These are phyloP conservation scores for Columba livia DNA, from an alignment of 2,113 vertebrate species.

Conservation along the genomic window DNA sequence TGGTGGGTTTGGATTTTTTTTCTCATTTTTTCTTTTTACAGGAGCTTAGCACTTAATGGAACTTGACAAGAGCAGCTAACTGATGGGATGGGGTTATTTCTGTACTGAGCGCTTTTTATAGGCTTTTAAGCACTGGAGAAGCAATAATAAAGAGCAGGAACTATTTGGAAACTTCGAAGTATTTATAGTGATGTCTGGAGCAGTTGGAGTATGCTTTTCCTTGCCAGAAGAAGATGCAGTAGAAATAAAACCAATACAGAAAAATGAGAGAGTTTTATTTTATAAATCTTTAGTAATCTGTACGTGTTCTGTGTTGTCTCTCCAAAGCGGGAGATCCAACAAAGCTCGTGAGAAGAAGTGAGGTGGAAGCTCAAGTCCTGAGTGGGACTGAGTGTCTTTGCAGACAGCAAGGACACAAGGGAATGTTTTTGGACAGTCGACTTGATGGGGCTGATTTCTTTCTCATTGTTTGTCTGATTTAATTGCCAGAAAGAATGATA, in stretches of 20 bases:
- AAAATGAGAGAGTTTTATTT: background rate
- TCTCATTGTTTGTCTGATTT: constrained; percentile 10
- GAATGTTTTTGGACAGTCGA: background rate
- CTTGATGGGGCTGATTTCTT: background rate
- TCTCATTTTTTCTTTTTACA: background rate
- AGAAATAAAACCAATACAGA: background rate
- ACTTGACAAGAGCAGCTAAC: background rate
- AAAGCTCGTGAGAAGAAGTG: background rate
- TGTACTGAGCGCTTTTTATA: background rate
- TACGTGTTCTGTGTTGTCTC: background rate
- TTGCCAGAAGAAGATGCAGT: background rate
- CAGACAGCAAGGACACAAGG: background rate
- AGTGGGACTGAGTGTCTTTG: background rate
- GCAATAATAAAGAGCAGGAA: background rate
- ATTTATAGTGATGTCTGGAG: background rate
- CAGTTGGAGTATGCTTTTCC: background rate
- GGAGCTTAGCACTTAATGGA: background rate
- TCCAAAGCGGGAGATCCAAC: background rate
- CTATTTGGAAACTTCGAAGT: background rate
- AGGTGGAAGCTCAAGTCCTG: background rate
- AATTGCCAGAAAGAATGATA: constrained; percentile 21
- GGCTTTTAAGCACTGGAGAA: background rate
- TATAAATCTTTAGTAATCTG: background rate
- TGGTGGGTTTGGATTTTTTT: background rate
- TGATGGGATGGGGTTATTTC: background rate